Evolutionary conservation across 2,797 vertebrate species (phyloP).

Genomic region (Spondyliosoma cantharus): DNA sequence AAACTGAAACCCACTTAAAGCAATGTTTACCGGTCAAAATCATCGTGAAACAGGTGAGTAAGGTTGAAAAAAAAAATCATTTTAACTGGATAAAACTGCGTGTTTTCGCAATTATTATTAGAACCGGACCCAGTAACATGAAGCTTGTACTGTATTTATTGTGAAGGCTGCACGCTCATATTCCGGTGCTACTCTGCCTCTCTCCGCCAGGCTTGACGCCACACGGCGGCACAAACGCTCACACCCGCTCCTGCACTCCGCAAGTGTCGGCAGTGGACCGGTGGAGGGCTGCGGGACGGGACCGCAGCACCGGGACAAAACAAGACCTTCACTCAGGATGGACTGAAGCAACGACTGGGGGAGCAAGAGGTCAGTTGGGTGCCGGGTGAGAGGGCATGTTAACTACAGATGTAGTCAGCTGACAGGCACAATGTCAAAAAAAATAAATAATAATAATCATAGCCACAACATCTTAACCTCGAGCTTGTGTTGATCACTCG

Average conservation of each 20-base stretch:
- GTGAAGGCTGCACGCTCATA: conserved; percentile 36
- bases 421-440: neutral
- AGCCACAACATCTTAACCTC: neutral
- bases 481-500: neutral
- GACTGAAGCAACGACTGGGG: conserved; percentile 11
- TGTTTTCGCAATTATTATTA: neutral
- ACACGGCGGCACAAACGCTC: conserved; percentile 47
- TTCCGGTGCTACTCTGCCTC: conserved; percentile 7
- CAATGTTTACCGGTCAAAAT: neutral
- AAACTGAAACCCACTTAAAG: neutral
- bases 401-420: neutral
- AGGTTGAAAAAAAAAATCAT: neutral
- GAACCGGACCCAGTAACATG: too few relatives aligned
- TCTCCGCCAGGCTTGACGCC: conserved; percentile 7
- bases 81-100: neutral
- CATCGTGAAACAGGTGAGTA: neutral
- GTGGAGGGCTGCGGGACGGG: conserved; percentile 34
- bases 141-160: conserved; percentile 44
- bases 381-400: neutral
- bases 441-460: neutral
- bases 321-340: conserved; percentile 20
- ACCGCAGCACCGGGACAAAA: conserved; percentile 44
- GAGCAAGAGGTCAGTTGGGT: conserved; percentile 49
- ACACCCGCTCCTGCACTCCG: conserved; percentile 52
- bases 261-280: conserved; percentile 43